A percentile compares a stretch with the other conserved stretches of the same genome.
phyloP scores from a whole-genome alignment of 2,113 vertebrate genomes.

The Erythrolamprus reginae region DNA sequence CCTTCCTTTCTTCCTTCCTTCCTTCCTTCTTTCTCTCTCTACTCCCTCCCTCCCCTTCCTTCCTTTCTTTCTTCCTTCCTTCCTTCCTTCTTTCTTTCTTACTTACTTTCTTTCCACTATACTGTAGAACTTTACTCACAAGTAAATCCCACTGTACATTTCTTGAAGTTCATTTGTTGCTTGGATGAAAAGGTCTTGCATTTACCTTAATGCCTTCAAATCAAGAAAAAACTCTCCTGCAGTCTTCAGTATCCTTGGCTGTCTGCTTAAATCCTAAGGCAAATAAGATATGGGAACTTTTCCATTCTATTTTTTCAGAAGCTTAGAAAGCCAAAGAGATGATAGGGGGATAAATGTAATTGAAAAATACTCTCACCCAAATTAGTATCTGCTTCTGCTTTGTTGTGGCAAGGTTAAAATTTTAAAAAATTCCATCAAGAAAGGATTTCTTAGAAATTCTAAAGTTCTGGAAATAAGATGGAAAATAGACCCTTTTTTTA shows the following conservation, averaged over 20 bases:
- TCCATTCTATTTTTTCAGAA: too few species aligned
- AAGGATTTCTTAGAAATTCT: background rate
- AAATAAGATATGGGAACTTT: too few species aligned
- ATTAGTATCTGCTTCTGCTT: background rate
- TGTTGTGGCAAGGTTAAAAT: background rate
- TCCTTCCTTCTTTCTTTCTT: accelerated
- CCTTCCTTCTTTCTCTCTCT: accelerated
- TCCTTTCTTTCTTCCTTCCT: too few species aligned
- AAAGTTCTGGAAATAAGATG: background rate
- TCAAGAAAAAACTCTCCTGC: too few species aligned
- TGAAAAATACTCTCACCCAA: background rate
- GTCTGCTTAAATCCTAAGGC: too few species aligned
- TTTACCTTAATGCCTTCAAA: too few species aligned
- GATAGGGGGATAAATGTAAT: background rate
- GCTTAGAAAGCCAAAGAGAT: background rate
- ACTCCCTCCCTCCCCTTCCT: background rate
- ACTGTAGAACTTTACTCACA: background rate
- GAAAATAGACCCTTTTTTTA: background rate
- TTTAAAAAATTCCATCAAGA: background rate
- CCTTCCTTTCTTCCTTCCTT: accelerated
- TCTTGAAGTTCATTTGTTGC: too few species aligned
- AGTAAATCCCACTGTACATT: too few species aligned
- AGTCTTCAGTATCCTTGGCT: too few species aligned
- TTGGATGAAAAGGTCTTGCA: too few species aligned
- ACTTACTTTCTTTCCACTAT: background rate